Conservation (phyloP, 2,888 invertebrate species). For the Phoenoteleia sp. region DNA sequence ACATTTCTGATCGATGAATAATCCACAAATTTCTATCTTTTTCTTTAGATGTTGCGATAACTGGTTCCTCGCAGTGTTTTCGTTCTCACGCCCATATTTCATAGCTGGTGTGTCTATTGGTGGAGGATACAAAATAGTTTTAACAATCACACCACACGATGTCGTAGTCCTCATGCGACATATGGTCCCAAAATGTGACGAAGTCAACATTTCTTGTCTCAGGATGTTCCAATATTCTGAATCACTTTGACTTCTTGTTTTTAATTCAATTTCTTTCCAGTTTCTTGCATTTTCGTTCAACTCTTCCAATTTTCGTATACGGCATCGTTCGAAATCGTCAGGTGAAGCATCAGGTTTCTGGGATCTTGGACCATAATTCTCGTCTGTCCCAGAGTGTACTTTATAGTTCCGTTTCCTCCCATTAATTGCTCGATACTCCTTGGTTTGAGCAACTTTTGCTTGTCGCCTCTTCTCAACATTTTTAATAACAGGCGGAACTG, state of each 20-base stretch:
- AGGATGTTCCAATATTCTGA: slow-evolving; percentile 47
- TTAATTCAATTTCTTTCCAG: slow-evolving; percentile 43
- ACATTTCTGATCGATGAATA: slow-evolving; percentile 49
- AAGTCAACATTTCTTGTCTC: slow-evolving; percentile 61
- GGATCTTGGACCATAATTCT: slow-evolving; percentile 10
- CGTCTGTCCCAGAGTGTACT: not conserved
- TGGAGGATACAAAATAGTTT: slow-evolving; percentile 1
- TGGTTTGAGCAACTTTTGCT: not conserved
- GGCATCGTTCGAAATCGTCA: not conserved
- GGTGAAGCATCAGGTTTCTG: slow-evolving; percentile 3
- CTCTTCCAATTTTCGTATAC: not conserved
- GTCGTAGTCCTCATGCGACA: not conserved
- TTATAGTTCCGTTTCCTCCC: not conserved
- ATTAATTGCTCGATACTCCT: not conserved
- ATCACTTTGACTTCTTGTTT: slow-evolving; percentile 45
- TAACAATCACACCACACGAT: not conserved
- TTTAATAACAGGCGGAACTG: not conserved
- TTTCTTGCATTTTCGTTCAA: slow-evolving; percentile 24
- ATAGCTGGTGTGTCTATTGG: not conserved
- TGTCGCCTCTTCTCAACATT: not conserved
- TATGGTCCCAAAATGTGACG: slow-evolving; percentile 46
- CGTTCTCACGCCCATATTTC: slow-evolving; percentile 59
- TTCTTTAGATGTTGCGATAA: slow-evolving; percentile 1
- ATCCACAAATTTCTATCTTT: slow-evolving; percentile 25
- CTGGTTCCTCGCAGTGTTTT: slow-evolving; percentile 40